Conservation (phyloP, 2,113 vertebrate species). For the Cyprinodon tularosa region DNA sequence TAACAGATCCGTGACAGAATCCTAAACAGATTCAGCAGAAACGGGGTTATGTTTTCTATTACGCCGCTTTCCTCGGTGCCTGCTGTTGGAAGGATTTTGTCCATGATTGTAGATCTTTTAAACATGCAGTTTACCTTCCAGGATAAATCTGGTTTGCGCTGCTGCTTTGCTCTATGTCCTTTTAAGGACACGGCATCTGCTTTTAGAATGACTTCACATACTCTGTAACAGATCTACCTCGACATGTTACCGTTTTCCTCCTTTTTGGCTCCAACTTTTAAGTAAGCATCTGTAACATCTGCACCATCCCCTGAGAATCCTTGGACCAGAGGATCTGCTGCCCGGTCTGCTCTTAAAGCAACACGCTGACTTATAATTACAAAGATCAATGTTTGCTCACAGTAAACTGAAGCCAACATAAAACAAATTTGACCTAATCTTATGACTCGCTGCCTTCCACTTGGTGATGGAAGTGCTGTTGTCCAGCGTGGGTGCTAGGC, state of each 20-base stretch:
- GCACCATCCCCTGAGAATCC: constrained; percentile 37
- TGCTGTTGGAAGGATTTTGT: constrained; percentile 14
- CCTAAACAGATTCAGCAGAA: constrained; percentile 29
- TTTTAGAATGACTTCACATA: constrained; percentile 55
- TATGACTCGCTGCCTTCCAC: constrained; percentile 12
- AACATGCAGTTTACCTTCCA: constrained; percentile 19
- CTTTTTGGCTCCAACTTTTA: constrained; percentile 28
- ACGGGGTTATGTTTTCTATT: constrained; percentile 13
- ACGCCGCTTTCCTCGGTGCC: neutral
- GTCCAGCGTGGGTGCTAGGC: neutral
- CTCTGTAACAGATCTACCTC: constrained; percentile 33
- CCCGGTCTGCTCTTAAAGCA: neutral
- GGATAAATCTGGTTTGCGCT: constrained; percentile 30
- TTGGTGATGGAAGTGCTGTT: neutral
- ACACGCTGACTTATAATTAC: constrained; percentile 6
- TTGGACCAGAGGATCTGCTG: constrained; percentile 16
- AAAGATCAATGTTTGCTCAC: constrained; percentile 32
- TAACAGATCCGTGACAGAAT: constrained; percentile 19
- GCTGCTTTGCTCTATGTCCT: constrained; percentile 33
- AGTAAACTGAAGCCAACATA: constrained; percentile 20
- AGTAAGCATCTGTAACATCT: constrained; percentile 12
- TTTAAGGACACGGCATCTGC: constrained; percentile 52
- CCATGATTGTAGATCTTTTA: constrained; percentile 9
- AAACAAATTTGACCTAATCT: constrained; percentile 32
- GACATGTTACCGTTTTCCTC: constrained; percentile 31